These are phyloP conservation scores for Salarias fasciatus DNA, from an alignment of 2,797 vertebrate species.

Conservation along the genomic window DNA sequence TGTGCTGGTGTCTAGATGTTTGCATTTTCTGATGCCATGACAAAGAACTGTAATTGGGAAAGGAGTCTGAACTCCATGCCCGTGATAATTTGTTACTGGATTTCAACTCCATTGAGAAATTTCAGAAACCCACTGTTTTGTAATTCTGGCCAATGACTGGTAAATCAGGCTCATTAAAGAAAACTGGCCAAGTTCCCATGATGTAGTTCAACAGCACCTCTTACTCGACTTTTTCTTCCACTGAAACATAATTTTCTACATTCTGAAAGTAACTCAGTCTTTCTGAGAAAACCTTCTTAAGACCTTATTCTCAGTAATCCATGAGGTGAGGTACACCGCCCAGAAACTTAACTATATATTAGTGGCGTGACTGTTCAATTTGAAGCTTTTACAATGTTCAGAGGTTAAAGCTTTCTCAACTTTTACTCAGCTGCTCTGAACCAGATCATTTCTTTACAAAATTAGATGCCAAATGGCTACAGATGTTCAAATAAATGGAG, in stretches of 20 bases:
- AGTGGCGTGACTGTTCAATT: no score
- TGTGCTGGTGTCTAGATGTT: constrained; percentile 43
- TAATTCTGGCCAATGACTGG: constrained; percentile 8
- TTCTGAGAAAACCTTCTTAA: constrained; percentile 2
- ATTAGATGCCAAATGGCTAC: no score
- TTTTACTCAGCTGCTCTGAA: no score
- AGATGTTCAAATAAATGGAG: no score
- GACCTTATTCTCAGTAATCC: not conserved
- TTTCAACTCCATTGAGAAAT: no score
- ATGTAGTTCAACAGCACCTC: constrained; percentile 1
- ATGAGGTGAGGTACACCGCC: not conserved
- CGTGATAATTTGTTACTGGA: no score
- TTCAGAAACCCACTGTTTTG: constrained; percentile 13
- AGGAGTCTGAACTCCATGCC: constrained; percentile 40
- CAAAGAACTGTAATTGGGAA: constrained; percentile 41
- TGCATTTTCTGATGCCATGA: constrained; percentile 42
- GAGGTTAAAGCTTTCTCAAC: no score
- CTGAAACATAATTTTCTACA: not conserved
- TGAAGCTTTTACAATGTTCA: no score
- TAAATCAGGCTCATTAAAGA: constrained; percentile 1
- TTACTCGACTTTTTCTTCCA: not conserved
- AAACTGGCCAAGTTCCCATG: not conserved
- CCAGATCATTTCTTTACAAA: no score
- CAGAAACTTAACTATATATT: no score
- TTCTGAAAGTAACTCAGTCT: not conserved